Evolutionary conservation across 2,797 vertebrate species (phyloP), one percentile per base, ranked within the genome.

Genomic region (Girardinus metallicus): DNA sequence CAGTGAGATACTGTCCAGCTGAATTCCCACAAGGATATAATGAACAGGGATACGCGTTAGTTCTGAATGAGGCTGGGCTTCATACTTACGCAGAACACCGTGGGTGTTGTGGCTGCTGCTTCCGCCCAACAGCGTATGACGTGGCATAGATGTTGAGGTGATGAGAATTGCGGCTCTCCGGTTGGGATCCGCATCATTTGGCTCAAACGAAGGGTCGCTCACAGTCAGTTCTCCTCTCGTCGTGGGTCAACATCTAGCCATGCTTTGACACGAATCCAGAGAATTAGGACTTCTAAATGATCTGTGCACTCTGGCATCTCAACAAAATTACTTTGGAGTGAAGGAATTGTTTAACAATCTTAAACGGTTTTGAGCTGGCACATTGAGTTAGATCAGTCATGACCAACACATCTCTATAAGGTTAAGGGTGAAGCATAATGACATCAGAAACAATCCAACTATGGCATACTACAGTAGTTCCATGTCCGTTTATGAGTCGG

Each of bases 91-190:
- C 2, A 1, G 57, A 44, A 29, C 71, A 57, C 62, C 44, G 73
- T 80, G 85, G 83, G 75, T 80, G 86, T 75, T 41, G 55, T 23
- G 39, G 0, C 4, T 5, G 46, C 36, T n/a, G 49, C 62, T 87
- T 89, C 86, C 86, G 79, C 78, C 53, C 51, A 13, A 74, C 26
- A 55, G 29, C 26, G 85, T 79, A 66, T 92, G 93, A 95, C 92
- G 95, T 94, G 94, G 94, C 94, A 86, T 3, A 55, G 26, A 53
- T 4, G 51, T 64, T 31, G 55, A 46, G 5, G 43, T 47, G 26
- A 36, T 16, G 68, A 10, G 41, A 71, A 71, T 46, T 71, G 7
- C 23, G 68, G 41, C 68, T 71, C 68, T 46, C 9, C 41, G 26
- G 16, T 46, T 71, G 41, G 26, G 68, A 71, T 71, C 43, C 68